Evolutionary conservation across 2,113 vertebrate species (phyloP).

Genomic region (Eurystomus gularis): DNA sequence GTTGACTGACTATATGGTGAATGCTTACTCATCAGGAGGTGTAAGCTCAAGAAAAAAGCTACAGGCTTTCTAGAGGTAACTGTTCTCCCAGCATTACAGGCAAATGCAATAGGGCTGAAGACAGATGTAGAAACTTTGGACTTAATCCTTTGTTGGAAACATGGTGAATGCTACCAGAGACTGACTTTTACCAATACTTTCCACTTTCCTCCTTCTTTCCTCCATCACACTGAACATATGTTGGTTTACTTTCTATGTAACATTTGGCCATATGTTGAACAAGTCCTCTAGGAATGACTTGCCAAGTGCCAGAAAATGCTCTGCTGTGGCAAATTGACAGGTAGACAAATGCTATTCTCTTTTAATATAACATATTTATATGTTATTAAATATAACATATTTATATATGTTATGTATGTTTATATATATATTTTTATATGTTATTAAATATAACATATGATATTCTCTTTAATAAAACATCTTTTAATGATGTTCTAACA

Average conservation of each 20-base stretch:
- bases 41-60: neutral
- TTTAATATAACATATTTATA: too few relatives aligned
- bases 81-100: neutral
- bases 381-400: too few relatives aligned
- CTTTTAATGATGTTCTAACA: neutral
- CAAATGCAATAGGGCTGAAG: neutral
- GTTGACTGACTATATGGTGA: neutral
- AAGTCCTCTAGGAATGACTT: conserved; percentile 29
- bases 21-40: neutral
- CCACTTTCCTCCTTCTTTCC: neutral
- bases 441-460: too few relatives aligned
- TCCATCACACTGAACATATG: neutral
- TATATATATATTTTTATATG: too few relatives aligned
- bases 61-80: too few relatives aligned
- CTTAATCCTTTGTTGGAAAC: neutral
- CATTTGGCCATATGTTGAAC: conserved; percentile 12
- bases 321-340: neutral
- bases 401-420: too few relatives aligned
- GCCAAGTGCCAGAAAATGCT: neutral
- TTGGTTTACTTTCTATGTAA: neutral
- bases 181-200: neutral
- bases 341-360: neutral
- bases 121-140: neutral
- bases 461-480: too few relatives aligned
- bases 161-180: neutral